A percentile compares a stretch with the other conserved stretches of the same genome.
These are phyloP conservation scores for Psylliodes chrysocephalus DNA, from an alignment of 2,888 invertebrate genomes.

Conservation along the genomic window DNA sequence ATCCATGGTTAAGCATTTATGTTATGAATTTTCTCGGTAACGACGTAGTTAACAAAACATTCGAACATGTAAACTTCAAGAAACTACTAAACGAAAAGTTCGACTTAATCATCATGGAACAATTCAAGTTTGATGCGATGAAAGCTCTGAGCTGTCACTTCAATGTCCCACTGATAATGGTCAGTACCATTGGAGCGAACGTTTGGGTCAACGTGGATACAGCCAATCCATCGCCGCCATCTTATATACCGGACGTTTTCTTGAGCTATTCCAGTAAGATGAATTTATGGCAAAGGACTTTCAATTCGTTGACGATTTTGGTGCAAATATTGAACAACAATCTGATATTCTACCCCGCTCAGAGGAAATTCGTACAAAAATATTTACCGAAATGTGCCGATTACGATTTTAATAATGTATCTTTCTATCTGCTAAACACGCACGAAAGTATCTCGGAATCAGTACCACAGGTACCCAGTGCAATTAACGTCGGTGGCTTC, in stretches of 20 bases:
- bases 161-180: conserved; percentile 58
- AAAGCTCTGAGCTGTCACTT: conserved; percentile 60
- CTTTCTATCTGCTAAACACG: conserved; percentile 53
- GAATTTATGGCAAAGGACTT: conserved; percentile 67
- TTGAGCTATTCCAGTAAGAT: conserved; percentile 62
- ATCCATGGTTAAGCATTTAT: too few species aligned
- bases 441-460: conserved; percentile 67
- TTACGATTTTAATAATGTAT: conserved; percentile 49
- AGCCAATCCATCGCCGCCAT: conserved; percentile 65
- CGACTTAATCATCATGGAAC: conserved; percentile 64
- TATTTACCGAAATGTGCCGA: conserved; percentile 52
- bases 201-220: conserved; percentile 60
- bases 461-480: conserved; percentile 66
- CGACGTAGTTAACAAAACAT: too few species aligned
- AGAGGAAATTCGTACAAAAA: conserved; percentile 51
- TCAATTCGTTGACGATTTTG: conserved; percentile 62
- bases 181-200: conserved; percentile 64
- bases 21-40: too few species aligned
- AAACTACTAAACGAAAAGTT: conserved; percentile 52
- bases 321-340: conserved; percentile 37
- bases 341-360: conserved; percentile 42
- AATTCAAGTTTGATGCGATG: conserved; percentile 66
- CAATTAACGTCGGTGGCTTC: conserved; percentile 68
- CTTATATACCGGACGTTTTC: conserved; percentile 66
- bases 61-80: conserved; percentile 12